phyloP scores from a whole-genome alignment of 2,888 invertebrate species.

The Caenorhabditis doughertyi region DNA sequence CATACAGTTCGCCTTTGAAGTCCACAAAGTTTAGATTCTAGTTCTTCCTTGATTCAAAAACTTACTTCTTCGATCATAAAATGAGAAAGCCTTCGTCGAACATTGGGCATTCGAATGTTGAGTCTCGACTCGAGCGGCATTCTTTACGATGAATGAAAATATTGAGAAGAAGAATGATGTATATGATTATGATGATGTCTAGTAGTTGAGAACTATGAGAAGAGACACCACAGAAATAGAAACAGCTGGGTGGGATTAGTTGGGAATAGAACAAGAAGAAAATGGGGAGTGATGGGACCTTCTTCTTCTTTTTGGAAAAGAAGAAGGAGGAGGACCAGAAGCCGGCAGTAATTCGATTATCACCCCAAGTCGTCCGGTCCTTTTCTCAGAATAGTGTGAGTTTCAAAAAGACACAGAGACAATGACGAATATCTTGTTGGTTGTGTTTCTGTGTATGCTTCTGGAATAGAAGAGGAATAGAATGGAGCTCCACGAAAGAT shows the following conservation, averaged over 20 bases:
- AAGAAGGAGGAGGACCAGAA: conserved; percentile 8
- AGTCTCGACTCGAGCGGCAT: conserved; percentile 59
- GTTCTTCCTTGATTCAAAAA: not conserved
- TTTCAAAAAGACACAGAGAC: conserved; percentile 33
- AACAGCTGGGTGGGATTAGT: conserved; percentile 50
- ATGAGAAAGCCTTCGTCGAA: conserved; percentile 59
- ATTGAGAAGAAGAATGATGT: conserved; percentile 15
- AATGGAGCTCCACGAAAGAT: conserved; percentile 4
- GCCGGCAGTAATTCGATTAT: conserved; percentile 56
- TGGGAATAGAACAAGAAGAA: conserved; percentile 1
- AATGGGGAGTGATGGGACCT: conserved; percentile 15
- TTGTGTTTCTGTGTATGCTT: conserved; percentile 23
- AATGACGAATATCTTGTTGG: conserved; percentile 17
- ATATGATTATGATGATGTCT: conserved; percentile 39
- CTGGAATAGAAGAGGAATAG: conserved; percentile 14
- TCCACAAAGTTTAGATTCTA: no score
- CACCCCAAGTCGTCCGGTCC: conserved; percentile 30
- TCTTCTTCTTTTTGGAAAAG: conserved; percentile 21
- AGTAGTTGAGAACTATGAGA: conserved; percentile 27
- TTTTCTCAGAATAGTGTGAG: not conserved
- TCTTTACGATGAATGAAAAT: conserved; percentile 1
- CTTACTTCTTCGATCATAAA: conserved; percentile 65
- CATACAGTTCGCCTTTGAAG: no score
- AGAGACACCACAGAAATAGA: conserved; percentile 37
- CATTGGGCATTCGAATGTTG: conserved; percentile 63